phyloP scores from a whole-genome alignment of 2,113 vertebrate genomes.

The Nothoprocta perdicaria region DNA sequence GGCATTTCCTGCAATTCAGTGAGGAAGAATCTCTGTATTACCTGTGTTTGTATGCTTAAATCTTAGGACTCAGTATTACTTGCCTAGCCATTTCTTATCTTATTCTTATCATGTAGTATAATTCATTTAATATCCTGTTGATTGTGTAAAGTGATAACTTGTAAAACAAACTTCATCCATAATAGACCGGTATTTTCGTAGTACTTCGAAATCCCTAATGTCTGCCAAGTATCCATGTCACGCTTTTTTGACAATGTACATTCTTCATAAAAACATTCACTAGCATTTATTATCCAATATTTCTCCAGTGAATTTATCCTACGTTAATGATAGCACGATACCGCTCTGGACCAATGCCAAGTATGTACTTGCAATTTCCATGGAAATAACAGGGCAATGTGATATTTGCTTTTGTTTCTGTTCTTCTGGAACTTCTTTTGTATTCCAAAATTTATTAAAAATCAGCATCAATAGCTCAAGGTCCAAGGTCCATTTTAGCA shows the following conservation, averaged over 20 bases:
- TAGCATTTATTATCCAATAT: neutral
- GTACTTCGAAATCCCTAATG: neutral
- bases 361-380: neutral
- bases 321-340: neutral
- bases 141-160: neutral
- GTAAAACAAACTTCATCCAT: neutral
- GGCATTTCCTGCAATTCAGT: neutral
- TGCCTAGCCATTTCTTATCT: neutral
- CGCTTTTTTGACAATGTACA: neutral
- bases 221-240: neutral
- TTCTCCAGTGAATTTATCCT: neutral
- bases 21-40: neutral
- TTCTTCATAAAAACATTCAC: neutral
- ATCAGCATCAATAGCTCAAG: neutral
- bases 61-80: neutral
- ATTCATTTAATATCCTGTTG: neutral
- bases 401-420: neutral
- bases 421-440: neutral
- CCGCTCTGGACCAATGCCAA: neutral
- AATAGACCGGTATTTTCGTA: neutral
- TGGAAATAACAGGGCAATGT: no score
- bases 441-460: neutral
- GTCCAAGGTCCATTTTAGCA: neutral
- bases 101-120: neutral
- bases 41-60: neutral